Base-by-base conservation (phyloP, 1,140 invertebrate genomes). In the Onthophagus taurus region DNA sequence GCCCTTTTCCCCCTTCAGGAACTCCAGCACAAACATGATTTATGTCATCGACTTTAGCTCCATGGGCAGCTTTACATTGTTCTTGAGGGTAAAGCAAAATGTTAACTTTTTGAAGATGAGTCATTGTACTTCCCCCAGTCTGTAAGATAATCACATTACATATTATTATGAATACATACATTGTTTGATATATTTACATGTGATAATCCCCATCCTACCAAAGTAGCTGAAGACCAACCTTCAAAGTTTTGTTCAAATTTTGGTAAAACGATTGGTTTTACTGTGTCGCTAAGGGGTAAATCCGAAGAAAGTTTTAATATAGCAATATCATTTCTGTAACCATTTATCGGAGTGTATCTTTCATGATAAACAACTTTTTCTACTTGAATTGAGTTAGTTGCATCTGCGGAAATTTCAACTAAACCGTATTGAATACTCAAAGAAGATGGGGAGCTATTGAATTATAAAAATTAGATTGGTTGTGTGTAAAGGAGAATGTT, bases 1-100 rank as follows among this genome's bases (percentile, higher is more conserved):
- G 66, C 6, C 67, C 66, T 47, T 58, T 61, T 8, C 65, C 60
- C 4, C 66, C 66, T 42, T 63, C 55, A 4, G 56, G 53, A 17
- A 64, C 49, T 4, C 65, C 67, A 2, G 64, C 67, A 44, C 67
- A 69, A 4, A 54, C 12, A 26, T 53, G 42, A 39, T 26, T 18
- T 12, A 9, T 36, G n/a, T 63, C 49, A 37, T 62, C 60, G 11
- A 29, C 36, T 14, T 18, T 44, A 20, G 13, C 4, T n/a, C n/a
- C n/a, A 39, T 65, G 53, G 13, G 65, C 50, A 12, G 51, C 50
- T 0, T 42, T 39, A 35, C 66, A 69, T 35, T 65, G 59, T 14
- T 47, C 47, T 33, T 64, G 54, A 34, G 54, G 48, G 37, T 62
- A 65, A 14, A 60, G 51, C 16, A 59, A 48, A 30, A 67, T 54